Percentiles rank a stretch among this genome's conserved stretches.
These are phyloP conservation scores for Cynodonichthys magdalenae DNA, from an alignment of 2,797 vertebrate species.

Conservation along the genomic window DNA sequence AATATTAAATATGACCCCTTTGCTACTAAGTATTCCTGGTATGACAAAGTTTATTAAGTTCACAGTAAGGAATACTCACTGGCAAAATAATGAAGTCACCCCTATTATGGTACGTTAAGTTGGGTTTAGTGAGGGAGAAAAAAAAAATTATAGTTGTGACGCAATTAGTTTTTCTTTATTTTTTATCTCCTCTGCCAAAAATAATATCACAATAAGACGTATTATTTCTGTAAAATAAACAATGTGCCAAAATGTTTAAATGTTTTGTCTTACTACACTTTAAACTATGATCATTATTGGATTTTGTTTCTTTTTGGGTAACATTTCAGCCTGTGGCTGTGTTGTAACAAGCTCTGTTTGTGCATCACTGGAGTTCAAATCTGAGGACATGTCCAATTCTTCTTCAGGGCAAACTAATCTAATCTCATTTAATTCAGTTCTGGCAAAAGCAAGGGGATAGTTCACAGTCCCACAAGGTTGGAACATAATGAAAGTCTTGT, in stretches of 20 bases:
- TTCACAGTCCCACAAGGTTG: constrained; percentile 53
- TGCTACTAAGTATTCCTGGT: constrained; percentile 39
- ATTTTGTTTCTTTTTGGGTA: constrained; percentile 38
- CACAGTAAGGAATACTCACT: no score
- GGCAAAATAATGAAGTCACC: neutral
- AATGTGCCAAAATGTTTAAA: constrained; percentile 7
- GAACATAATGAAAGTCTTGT: constrained; percentile 61
- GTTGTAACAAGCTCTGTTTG: constrained; percentile 49
- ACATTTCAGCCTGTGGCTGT: constrained; percentile 43
- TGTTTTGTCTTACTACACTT: constrained; percentile 25
- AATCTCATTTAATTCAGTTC: constrained; percentile 63
- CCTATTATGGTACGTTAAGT: neutral
- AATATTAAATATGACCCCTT: constrained; percentile 44
- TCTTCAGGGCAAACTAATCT: constrained; percentile 63
- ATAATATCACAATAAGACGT: neutral
- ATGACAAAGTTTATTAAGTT: constrained; percentile 25
- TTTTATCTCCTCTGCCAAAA: no score
- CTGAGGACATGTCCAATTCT: constrained; percentile 58
- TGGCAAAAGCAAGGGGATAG: constrained; percentile 54
- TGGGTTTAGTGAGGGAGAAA: neutral
- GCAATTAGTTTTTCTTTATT: neutral
- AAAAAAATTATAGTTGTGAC: neutral
- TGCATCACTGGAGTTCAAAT: constrained; percentile 51
- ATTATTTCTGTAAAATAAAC: constrained; percentile 3
- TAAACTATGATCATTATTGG: constrained; percentile 10